phyloP scores from a whole-genome alignment of 2,113 vertebrate species.

The Parus major region DNA sequence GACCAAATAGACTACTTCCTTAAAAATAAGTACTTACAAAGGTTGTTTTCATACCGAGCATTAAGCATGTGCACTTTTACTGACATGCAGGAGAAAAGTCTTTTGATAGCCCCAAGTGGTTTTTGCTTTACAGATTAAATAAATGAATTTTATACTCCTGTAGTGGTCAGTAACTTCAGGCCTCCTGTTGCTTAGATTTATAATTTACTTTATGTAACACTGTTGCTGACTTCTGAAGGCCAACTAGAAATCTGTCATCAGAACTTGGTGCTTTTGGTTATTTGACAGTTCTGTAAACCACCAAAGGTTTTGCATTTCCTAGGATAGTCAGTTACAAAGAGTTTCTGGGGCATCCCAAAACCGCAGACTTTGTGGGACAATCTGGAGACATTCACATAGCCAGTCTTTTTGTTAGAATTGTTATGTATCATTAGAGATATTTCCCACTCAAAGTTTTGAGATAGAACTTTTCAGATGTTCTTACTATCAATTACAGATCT shows the following conservation, averaged over 20 bases:
- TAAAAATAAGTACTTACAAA: not conserved
- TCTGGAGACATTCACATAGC: not conserved
- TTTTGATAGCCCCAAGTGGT: not conserved
- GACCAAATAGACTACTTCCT: not conserved
- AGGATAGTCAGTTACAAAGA: not conserved
- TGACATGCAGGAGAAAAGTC: not conserved
- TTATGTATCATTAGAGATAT: not conserved
- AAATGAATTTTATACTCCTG: not conserved
- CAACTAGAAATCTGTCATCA: not conserved
- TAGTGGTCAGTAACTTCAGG: slow-evolving; percentile 4
- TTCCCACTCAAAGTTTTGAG: not conserved
- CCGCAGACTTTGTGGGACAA: not conserved
- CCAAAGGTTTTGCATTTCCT: slow-evolving; percentile 12
- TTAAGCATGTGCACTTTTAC: slow-evolving; percentile 13
- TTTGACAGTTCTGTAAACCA: not conserved
- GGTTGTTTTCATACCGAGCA: not conserved
- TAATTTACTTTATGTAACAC: not conserved
- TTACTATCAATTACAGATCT: not conserved
- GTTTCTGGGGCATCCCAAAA: not conserved
- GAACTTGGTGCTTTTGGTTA: slow-evolving; percentile 25
- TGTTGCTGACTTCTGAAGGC: not conserved
- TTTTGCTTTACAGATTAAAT: slow-evolving; percentile 6
- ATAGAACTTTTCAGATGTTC: not conserved
- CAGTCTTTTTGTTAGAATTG: not conserved
- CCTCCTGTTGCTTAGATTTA: not conserved